A percentile compares a stretch with the other conserved stretches of the same genome.
These are phyloP conservation scores for Nansenia antarctica DNA, from an alignment of 2,113 vertebrate genomes.

Conservation along the genomic window DNA sequence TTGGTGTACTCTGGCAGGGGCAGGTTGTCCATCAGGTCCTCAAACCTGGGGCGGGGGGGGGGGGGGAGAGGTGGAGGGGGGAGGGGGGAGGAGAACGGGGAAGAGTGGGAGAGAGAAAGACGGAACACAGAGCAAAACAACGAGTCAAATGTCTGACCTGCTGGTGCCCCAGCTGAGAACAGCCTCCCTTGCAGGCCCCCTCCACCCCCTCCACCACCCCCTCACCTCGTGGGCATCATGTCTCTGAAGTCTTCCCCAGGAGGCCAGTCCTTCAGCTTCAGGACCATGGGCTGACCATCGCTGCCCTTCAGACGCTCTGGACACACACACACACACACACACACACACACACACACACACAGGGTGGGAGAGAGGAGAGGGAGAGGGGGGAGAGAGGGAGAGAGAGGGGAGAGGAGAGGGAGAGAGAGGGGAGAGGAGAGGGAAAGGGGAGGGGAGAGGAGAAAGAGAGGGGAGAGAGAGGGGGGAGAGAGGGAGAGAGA, in stretches of 20 bases:
- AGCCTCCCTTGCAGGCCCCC: background rate
- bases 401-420: background rate
- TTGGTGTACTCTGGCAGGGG: constrained; percentile 98
- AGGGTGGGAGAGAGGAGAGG: background rate
- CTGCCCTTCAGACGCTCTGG: constrained; percentile 87
- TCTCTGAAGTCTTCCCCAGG: constrained; percentile 98
- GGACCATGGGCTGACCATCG: constrained; percentile 94
- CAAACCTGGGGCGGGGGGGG: constrained; percentile 83
- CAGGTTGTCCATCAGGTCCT: constrained; percentile 97
- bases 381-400: background rate
- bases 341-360: background rate
- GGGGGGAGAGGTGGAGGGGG: too few relatives aligned
- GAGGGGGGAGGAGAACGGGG: too few relatives aligned
- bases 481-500: background rate
- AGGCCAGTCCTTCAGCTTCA: constrained; percentile 98
- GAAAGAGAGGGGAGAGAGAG: background rate
- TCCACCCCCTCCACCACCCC: constrained; percentile 6
- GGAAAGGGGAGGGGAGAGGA: background rate
- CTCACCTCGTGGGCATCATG: constrained; percentile 96
- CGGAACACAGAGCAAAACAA: background rate
- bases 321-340: constrained; percentile 52
- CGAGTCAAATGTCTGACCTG: background rate
- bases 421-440: background rate
- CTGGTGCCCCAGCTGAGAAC: too few relatives aligned
- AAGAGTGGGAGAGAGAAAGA: too few relatives aligned